Conservation (phyloP, 2,797 vertebrate genomes). For the Artibeus jamaicensis region DNA sequence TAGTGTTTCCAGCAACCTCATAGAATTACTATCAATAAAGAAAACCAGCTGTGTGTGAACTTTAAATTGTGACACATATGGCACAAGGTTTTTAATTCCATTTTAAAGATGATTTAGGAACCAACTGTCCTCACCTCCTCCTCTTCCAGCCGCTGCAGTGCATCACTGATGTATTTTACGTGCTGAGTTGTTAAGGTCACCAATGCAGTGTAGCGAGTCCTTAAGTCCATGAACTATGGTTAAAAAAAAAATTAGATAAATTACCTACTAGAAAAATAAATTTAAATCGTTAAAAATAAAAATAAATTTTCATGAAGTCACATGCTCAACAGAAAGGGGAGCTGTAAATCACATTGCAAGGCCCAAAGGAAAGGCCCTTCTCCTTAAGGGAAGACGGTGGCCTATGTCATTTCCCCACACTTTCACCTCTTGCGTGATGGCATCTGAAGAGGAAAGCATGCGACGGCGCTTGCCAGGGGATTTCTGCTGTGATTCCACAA, state of each 20-base stretch:
- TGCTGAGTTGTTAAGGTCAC: constrained; percentile 98
- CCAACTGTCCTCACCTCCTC: constrained; percentile 89
- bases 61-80: neutral
- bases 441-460: constrained; percentile 95
- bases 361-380: neutral
- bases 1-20: neutral
- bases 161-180: constrained; percentile 98
- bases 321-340: neutral
- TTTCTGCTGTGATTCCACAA: constrained; percentile 97
- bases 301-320: neutral
- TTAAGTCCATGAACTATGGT: constrained; percentile 95
- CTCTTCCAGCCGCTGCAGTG: constrained; percentile 93
- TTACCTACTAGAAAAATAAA: constrained; percentile 24
- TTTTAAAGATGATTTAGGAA: constrained; percentile 3
- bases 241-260: constrained; percentile 39
- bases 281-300: constrained; percentile 22
- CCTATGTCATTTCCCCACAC: neutral
- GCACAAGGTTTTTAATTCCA: neutral
- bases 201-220: constrained; percentile 96
- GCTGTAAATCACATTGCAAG: neutral
- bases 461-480: constrained; percentile 93
- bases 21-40: neutral
- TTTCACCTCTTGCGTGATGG: constrained; percentile 95
- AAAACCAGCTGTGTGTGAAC: neutral
- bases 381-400: neutral